Evolutionary conservation across 1,140 invertebrate species (phyloP).

Genomic region (Ceratosolen fusciceps): DNA sequence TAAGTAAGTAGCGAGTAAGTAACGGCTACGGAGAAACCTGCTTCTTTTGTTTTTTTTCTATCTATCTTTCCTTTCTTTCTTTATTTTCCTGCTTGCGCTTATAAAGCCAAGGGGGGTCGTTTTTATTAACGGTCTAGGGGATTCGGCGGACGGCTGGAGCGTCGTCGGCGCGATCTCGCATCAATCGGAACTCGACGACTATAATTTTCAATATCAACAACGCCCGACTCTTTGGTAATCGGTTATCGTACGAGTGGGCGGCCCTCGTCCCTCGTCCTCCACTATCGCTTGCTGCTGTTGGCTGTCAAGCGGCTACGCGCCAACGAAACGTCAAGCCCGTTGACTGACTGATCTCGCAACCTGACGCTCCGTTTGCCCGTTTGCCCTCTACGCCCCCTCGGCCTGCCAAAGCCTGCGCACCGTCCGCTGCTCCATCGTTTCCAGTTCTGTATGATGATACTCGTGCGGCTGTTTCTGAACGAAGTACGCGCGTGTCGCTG

Average conservation of each 20-base stretch:
- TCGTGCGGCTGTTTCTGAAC: constrained; percentile 2
- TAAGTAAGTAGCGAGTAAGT: too few species aligned
- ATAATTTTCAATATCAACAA: constrained; percentile 43
- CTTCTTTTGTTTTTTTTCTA: too few species aligned
- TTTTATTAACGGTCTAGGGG: not conserved
- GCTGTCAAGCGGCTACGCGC: constrained; percentile 16
- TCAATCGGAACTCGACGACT: constrained; percentile 41
- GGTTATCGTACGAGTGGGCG: constrained; percentile 42
- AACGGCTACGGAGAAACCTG: too few species aligned
- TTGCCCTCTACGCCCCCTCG: too few species aligned
- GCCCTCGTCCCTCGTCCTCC: not conserved
- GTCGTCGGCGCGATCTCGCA: not conserved
- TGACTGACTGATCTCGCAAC: constrained; percentile 41
- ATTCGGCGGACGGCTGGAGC: not conserved
- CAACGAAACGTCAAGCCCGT: constrained; percentile 33
- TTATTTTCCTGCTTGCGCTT: too few species aligned
- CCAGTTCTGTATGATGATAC: not conserved
- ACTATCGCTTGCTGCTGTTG: not conserved
- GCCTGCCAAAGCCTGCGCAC: too few species aligned
- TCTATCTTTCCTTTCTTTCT: too few species aligned
- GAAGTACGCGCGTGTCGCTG: constrained; percentile 13
- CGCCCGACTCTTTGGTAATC: constrained; percentile 39
- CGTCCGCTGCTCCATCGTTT: not conserved
- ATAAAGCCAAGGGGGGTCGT: too few species aligned
- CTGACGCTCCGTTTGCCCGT: constrained; percentile 9